Evolutionary conservation across 2,113 vertebrate species (phyloP).

Genomic region (Grus americana): DNA sequence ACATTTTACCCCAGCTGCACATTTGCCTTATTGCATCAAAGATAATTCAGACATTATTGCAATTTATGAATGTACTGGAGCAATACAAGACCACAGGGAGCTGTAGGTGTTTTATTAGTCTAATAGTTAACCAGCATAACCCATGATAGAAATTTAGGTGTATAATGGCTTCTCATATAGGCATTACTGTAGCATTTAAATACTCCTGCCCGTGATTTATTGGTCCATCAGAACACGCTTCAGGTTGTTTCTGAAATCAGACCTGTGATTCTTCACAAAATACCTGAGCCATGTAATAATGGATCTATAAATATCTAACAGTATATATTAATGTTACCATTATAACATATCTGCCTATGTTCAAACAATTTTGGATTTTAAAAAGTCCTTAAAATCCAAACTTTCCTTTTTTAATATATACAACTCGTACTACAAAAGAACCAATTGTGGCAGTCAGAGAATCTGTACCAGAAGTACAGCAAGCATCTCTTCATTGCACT

Average conservation of each 20-base stretch:
- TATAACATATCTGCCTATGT: background rate
- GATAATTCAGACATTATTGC: conserved; percentile 2
- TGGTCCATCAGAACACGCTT: background rate
- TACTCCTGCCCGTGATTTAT: background rate
- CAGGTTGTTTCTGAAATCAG: background rate
- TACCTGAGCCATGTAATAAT: background rate
- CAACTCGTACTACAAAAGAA: background rate
- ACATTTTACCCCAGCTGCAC: background rate
- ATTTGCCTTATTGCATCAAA: background rate
- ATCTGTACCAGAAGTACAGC: background rate
- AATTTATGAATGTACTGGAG: background rate
- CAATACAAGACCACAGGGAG: background rate
- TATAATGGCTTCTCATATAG: background rate
- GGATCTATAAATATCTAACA: background rate
- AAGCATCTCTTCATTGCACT: background rate
- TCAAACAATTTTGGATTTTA: background rate
- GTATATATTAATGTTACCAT: background rate
- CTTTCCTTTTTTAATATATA: background rate
- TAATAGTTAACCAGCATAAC: background rate
- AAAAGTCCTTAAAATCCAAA: background rate
- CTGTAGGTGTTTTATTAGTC: conserved; percentile 7
- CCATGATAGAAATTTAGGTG: background rate
- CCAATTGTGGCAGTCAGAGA: background rate
- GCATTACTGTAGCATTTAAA: conserved; percentile 6
- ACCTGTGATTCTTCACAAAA: background rate